Percentiles rank a stretch among this genome's conserved stretches.
These are phyloP conservation scores for Marronus borbonicus DNA, from an alignment of 2,888 invertebrate species.

Conservation along the genomic window DNA sequence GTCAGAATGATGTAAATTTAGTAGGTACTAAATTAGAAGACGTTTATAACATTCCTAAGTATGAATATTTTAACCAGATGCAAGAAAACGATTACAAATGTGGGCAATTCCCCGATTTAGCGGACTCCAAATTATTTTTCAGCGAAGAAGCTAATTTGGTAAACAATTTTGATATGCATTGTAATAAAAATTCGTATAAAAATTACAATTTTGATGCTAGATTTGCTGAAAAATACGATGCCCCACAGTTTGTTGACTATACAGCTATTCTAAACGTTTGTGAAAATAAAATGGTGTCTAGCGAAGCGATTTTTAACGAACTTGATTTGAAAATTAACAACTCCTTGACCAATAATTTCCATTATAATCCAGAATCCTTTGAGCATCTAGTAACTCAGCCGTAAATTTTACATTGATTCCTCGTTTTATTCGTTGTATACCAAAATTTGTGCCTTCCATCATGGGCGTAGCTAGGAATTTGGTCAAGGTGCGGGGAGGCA, in stretches of 20 bases:
- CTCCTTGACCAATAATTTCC: constrained; percentile 56
- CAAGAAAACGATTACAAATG: constrained; percentile 57
- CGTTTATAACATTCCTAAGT: constrained; percentile 42
- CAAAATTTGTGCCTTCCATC: constrained; percentile 55
- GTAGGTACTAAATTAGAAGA: constrained; percentile 50
- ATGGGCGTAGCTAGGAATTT: no score
- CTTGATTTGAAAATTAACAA: constrained; percentile 67
- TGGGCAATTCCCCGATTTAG: constrained; percentile 52
- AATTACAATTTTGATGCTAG: constrained; percentile 48
- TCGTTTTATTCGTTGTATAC: constrained; percentile 5
- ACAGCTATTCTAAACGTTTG: constrained; percentile 64
- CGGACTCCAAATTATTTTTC: constrained; percentile 59
- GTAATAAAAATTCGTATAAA: constrained; percentile 41
- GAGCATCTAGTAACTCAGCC: constrained; percentile 50
- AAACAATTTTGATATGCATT: constrained; percentile 37
- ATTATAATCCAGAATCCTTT: constrained; percentile 54
- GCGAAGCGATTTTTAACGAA: constrained; percentile 65
- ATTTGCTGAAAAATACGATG: constrained; percentile 54
- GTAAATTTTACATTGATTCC: constrained; percentile 9
- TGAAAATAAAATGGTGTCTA: constrained; percentile 62
- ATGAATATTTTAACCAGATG: constrained; percentile 55
- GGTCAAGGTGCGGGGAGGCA: no score
- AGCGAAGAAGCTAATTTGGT: constrained; percentile 58
- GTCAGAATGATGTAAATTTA: constrained; percentile 57
- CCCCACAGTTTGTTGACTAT: constrained; percentile 66